Evolutionary conservation across 2,113 vertebrate genomes (phyloP), one percentile per base, ranked within the genome.

Genomic region (Melanerpes aurifrons): DNA sequence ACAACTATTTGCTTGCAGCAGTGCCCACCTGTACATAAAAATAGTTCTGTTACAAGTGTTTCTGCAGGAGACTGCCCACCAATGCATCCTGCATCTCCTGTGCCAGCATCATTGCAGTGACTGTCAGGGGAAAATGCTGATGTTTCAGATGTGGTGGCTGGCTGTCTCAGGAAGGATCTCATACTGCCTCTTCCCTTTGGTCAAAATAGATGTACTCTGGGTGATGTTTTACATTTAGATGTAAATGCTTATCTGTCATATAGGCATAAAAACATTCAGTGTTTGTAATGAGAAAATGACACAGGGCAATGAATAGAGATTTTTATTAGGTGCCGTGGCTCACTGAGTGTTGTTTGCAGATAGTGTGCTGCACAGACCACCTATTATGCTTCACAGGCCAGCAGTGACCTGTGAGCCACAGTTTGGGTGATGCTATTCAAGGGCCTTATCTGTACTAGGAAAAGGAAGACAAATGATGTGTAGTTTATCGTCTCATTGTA

Each of bases 381-480:
- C 31, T 82, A 1, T 73, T 89, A 22, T 15, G 66, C 37, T 81
- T 94, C 83, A 77, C 40, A 91, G 69, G 40, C 57, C 69, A 37
- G 86, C 70, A 86, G 72, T 68, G 86, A 94, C 93, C 92, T 68
- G 17, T 74, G 66, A 53, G 80, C 76, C 31, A 40, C 58, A 58
- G 66, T 71, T 71, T 31, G 62, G 76, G 66, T 81, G 86, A 86
- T 83, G 80, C 80, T 88, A 66, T 80, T 87, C 69, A 74, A 74
- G 31, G 25, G 48, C 79, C 76, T 93, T 96, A 95, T 87, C 94
- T 96, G 2, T 53, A 73, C 83, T 63, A 59, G 59, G 53, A 63
- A 80, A 89, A 89, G 31, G 69, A 92, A 92, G 92, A 95, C 82
- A 95, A 94, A 92, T 32, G 83, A 77, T 83, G 62, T 80, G 31